Evolutionary conservation across 2,888 invertebrate species (phyloP), one percentile per base, ranked within the genome.

Genomic region (Atrina japonica): DNA sequence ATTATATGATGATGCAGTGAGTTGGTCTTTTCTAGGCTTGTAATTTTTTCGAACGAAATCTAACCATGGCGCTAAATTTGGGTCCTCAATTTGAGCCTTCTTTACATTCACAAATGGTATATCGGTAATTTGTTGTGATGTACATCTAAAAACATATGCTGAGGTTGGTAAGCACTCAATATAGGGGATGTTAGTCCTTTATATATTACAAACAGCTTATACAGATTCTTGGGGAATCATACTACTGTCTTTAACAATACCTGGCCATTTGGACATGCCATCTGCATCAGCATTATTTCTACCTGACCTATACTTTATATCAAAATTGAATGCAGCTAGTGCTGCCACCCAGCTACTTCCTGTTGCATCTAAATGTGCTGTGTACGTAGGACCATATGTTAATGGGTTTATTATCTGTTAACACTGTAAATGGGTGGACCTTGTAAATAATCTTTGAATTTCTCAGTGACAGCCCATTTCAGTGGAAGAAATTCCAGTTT

Each of bases 311-410:
- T 78, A 80, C 18, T 43, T 23, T 3, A 80, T 65, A 27, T 64
- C 52, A 47, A 78, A 78, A 56, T 75, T 56, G 21, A 63, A 78
- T 9, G 53, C 23, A 14, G 66, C 58, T 14, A 77, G 47, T 5
- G 59, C 66, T 29, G 79, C 68, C 5, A 70, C 40, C 75, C 75
- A 77, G 43, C 75, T 45, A n/a, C 73, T 71, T 11, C 78, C 73
- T 58, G 75, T 77, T 5, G 73, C 64, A 56, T 79, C 79, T 25
- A 77, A 35, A 21, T 71, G 70, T 16, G 75, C 78, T 18, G 58
- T 53, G 29, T 73, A 67, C n/a, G n/a, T n/a, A n/a, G n/a, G n/a
- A n/a, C n/a, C n/a, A n/a, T n/a, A n/a, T n/a, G n/a, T n/a, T n/a
- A n/a, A n/a, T n/a, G n/a, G n/a, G n/a, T n/a, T n/a, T n/a, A n/a